A percentile compares a stretch with the other conserved stretches of the same genome.
phyloP scores from a whole-genome alignment of 1,140 invertebrate genomes.

The Platorchestia sp. region DNA sequence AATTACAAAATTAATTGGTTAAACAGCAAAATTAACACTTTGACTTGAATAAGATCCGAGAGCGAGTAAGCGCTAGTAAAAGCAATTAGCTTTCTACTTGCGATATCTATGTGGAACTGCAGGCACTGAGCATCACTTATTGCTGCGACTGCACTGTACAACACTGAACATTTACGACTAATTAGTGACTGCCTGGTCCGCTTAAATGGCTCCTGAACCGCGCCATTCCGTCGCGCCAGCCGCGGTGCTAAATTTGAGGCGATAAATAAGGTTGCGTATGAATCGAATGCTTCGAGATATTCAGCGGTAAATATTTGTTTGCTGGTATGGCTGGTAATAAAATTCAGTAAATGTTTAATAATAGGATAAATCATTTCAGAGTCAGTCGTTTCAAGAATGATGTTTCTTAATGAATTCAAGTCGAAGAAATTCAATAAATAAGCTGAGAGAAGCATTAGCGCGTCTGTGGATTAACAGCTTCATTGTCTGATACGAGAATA shows the following conservation, averaged over 20 bases:
- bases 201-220: background rate
- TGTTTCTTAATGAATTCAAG: background rate
- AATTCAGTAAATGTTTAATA: no score
- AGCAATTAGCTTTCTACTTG: background rate
- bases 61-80: background rate
- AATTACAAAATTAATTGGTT: background rate
- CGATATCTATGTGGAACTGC: background rate
- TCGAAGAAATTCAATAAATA: background rate
- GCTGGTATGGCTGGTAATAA: background rate
- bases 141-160: background rate
- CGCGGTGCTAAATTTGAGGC: background rate
- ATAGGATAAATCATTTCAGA: no score
- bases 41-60: background rate
- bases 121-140: background rate
- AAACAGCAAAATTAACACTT: background rate
- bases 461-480: background rate
- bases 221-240: background rate
- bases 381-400: background rate
- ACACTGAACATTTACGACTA: background rate
- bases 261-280: background rate
- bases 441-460: background rate
- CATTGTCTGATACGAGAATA: background rate
- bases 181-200: background rate
- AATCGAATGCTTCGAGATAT: background rate
- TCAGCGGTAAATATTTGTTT: background rate